phyloP scores from a whole-genome alignment of 53 echinoderm and acorn worm species.

The Luidia sarsii region DNA sequence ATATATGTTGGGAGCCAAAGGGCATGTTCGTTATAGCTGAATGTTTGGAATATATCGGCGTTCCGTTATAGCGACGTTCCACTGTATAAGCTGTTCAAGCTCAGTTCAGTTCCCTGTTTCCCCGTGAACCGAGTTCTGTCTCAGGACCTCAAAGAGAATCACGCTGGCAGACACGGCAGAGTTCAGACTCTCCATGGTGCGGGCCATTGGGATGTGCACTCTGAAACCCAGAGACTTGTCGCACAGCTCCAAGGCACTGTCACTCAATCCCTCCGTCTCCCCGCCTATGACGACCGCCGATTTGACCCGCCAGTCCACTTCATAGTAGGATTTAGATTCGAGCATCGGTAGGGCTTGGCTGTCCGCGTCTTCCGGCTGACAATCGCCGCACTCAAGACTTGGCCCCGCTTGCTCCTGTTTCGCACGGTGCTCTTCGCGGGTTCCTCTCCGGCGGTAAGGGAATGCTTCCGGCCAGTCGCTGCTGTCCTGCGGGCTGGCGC shows the following conservation, averaged over 20 bases:
- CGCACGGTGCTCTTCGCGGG: background rate
- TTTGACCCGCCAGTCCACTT: conserved; percentile 61
- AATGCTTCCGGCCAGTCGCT: background rate
- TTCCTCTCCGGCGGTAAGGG: background rate
- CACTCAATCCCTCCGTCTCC: conserved; percentile 85
- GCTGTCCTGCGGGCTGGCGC: background rate
- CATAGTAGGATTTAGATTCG: conserved; percentile 34
- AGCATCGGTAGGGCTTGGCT: background rate
- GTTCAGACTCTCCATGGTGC: conserved; percentile 78
- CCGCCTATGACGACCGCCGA: conserved; percentile 90
- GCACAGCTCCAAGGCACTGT: conserved; percentile 66
- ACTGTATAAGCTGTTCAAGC: background rate
- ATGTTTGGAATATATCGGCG: no score
- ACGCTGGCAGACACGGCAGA: conserved; percentile 83
- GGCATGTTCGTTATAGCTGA: background rate
- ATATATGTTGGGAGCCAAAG: no score
- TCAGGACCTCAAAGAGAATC: conserved; percentile 83
- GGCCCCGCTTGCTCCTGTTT: background rate
- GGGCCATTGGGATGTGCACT: conserved; percentile 80
- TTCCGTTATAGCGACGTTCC: background rate
- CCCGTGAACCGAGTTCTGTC: conserved; percentile 47
- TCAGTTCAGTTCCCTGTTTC: no score
- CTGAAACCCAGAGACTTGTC: conserved; percentile 61
- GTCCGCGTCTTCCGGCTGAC: no score
- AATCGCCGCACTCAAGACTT: no score